Evolutionary conservation across 2,113 vertebrate species (phyloP), one percentile per base, ranked within the genome.

Genomic region (Physeter macrocephalus): DNA sequence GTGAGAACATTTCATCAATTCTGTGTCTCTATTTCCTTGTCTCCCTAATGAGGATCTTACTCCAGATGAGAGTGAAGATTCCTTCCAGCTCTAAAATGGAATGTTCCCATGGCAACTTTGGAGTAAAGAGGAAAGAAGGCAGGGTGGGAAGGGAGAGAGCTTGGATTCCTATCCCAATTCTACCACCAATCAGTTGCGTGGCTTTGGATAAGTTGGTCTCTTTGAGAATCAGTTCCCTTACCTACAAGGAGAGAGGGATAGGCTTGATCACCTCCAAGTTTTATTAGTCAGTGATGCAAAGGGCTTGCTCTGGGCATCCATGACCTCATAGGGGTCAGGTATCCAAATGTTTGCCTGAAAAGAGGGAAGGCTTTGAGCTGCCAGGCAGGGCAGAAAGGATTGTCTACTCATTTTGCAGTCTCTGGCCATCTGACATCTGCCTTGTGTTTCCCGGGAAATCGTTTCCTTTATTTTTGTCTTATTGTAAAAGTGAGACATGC

Each of bases 401-500:
- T 54, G 11, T 66, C 43, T 64, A 57, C 36, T 74, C 31, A 66
- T 52, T 87, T 85, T 95, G 23, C 43, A 74, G 46, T 36, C 15
- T 92, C 81, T 83, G n/a, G 39, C 8, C 43, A 64, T 67, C 82
- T 61, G 49, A 43, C 31, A 69, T 57, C 21, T 92, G 59, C 71
- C 43, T 85, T 49, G 31, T 67, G 21, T 86, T 94, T 96, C 66
- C 41, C 67, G 74, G 17, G 29, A 88, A 90, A 62, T 41, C 21
- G 23, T 91, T 87, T 90, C 74, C 54, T 89, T 93, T 34, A 54
- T 92, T 97, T 96, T 90, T 88, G 8, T 84, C n/a, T 82, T 83
- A 66, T 83, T 89, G 62, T 18, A 66, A 69, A 93, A 96, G 43
- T 29, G 77, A 95, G 29, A 69, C 4, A n/a, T 81, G 39, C 49